Base-by-base conservation (phyloP, 2,888 invertebrate species). In the Chaetogeoica ovagalla region DNA sequence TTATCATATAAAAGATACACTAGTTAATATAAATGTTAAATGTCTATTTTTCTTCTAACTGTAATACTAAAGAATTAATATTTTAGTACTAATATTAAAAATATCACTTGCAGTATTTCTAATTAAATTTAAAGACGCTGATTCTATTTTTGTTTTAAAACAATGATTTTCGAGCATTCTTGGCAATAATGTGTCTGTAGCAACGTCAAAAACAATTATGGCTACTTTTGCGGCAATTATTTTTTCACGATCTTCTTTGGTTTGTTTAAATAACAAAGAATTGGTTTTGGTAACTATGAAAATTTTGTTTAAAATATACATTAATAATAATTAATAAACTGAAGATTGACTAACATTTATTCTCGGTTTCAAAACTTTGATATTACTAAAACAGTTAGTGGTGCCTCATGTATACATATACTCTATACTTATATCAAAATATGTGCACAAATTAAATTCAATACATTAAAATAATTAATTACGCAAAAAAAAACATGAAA, bases 181-280 rank as follows among this genome's bases (percentile, higher is more conserved):
- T 48, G 72, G 21, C 21, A n/a, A 63, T 57, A 30, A 65, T 23
- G 65, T 37, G 52, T 62, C 62, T 57, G 5, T 55, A 68, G 68
- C 66, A 30, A 48, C 39, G 13, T 85, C 86, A 82, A 87, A 85
- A 52, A 88, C 83, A 83, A 88, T 84, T 75, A 86, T 86, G 15
- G 87, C 87, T 82, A 88, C 86, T 85, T 85, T 87, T 83, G 88
- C 87, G 57, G 87, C 86, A 81, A 88, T 84, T 39, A 87, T 85
- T 37, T 86, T 85, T 73, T 87, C 86, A 77, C 87, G 85, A 48
- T 87, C 86, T 82, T 85, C 86, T 82, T 85, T 82, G 2, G 86
- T 85, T 75, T 87, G 85, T 57, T 83, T 86, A 83, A 87, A 85
- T 48, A 88, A 84, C 59, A 85, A 69, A 52, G 87, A 86, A 52